phyloP scores from a whole-genome alignment of 1,140 invertebrate genomes.

The Drosophila pseudoananassae region DNA sequence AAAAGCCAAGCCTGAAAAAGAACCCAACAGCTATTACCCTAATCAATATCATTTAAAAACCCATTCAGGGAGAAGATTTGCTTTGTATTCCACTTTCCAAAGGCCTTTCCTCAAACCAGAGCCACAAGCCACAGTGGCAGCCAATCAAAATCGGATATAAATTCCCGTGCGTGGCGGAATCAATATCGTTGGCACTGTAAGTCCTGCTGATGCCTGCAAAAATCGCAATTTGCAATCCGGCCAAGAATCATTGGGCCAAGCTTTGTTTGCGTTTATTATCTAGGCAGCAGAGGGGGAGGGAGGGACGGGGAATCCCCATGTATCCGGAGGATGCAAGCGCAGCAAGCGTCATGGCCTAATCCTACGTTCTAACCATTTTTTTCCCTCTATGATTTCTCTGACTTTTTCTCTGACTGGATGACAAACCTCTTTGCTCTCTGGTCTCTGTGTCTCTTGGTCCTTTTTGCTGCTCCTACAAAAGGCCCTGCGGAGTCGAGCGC shows the following conservation, averaged over 20 bases:
- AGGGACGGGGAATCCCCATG: not conserved
- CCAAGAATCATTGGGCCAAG: slow-evolving; percentile 18
- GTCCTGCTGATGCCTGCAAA: slow-evolving; percentile 43
- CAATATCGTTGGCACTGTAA: slow-evolving; percentile 13
- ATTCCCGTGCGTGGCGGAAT: slow-evolving; percentile 22
- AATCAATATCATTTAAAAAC: slow-evolving; percentile 12
- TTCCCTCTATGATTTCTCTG: not conserved
- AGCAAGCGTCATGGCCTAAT: slow-evolving; percentile 28
- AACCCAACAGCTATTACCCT: too few species aligned
- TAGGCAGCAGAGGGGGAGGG: slow-evolving; percentile 3
- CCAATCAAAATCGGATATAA: slow-evolving; percentile 53
- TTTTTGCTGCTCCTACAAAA: slow-evolving; percentile 44
- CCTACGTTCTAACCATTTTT: not conserved
- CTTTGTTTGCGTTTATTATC: slow-evolving; percentile 61
- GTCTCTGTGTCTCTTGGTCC: not conserved
- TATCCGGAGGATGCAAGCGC: slow-evolving; percentile 37
- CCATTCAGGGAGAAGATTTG: not conserved
- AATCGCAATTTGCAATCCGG: slow-evolving; percentile 55
- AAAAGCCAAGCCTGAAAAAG: not conserved
- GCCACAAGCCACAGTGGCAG: not conserved
- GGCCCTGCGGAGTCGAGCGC: slow-evolving; percentile 91
- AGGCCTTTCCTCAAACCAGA: not conserved
- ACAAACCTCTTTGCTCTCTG: not conserved
- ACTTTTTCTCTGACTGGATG: not conserved
- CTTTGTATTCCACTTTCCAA: not conserved